Evolutionary conservation across 2,888 invertebrate species (phyloP), one percentile per base, ranked within the genome.

Genomic region (Protophormia terraenovae): DNA sequence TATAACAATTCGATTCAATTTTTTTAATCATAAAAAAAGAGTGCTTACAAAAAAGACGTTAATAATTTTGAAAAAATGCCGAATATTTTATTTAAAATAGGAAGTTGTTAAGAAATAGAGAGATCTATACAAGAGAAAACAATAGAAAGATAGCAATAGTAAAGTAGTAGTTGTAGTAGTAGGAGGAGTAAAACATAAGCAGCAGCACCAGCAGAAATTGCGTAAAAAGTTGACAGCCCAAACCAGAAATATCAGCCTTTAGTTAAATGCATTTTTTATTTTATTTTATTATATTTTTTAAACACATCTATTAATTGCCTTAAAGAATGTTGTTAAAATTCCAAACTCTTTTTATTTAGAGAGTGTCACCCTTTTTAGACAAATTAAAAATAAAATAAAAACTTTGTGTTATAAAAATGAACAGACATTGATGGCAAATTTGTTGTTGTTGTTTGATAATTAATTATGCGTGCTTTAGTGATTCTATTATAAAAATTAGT

Each of bases 131-230:
- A 53, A 73, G 27, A 41, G 47, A 83, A 22, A 82, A 66, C 41
- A 19, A 45, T 45, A 45, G 75, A 73, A 67, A 77, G 58, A 81
- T 38, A 50, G 24, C 67, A 76, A 16, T 35, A 29, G 22, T 24
- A 38, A 24, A 64, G n/a, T 67, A 66, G 69, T 53, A 71, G 71
- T 50, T 35, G 58, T 29, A 62, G 27, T 32, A 53, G 38, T 53
- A n/a, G n/a, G 16, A 60, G 45, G 8, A 67, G 53, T 47, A 73
- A 71, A 82, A 83, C 86, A 83, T 86, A 86, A 86, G 80, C 83
- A 86, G 86, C 80, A 83, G 64, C 86, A 83, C 83, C 80, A 83
- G 77, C 84, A 80, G 76, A 80, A 69, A 62, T 64, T 76, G 75
- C 50, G 64, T 66, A 78, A 83, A 41, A 29, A 75, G 66, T 55